A percentile compares a stretch with the other conserved stretches of the same genome.
phyloP scores from a whole-genome alignment of 2,797 vertebrate genomes.

The Ptychadena robeensis region DNA sequence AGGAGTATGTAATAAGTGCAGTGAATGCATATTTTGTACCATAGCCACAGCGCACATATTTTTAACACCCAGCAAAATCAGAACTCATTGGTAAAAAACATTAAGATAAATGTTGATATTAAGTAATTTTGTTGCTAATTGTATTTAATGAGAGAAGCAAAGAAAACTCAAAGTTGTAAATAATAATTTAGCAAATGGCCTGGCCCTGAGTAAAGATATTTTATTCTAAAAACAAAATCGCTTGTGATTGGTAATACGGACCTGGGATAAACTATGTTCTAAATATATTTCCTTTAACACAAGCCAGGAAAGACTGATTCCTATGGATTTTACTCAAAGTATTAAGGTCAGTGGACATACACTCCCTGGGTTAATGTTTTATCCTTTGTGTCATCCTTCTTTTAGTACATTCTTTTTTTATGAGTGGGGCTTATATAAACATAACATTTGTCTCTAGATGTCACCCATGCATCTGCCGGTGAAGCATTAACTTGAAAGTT shows the following conservation, averaged over 20 bases:
- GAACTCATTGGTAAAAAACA: no score
- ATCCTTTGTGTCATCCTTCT: background rate
- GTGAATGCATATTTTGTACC: no score
- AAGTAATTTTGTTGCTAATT: no score
- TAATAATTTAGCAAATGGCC: background rate
- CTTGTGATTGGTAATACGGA: background rate
- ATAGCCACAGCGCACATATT: no score
- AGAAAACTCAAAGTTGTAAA: background rate
- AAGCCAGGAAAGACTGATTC: background rate
- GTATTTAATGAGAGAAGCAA: no score
- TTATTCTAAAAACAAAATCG: background rate
- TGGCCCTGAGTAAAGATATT: background rate
- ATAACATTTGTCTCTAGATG: conserved; percentile 58
- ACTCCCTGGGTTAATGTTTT: conserved; percentile 12
- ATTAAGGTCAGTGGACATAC: conserved; percentile 25
- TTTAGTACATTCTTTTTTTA: conserved; percentile 11
- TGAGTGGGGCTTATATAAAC: conserved; percentile 56
- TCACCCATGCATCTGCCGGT: conserved; percentile 56
- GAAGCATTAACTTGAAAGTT: conserved; percentile 34
- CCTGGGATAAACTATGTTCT: background rate
- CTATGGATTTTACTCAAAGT: conserved; percentile 42
- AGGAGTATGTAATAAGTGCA: no score
- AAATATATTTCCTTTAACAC: background rate
- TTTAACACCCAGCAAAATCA: no score
- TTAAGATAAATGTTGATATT: no score